Conservation (phyloP, 2,888 invertebrate genomes). For the Melipona bicolor region DNA sequence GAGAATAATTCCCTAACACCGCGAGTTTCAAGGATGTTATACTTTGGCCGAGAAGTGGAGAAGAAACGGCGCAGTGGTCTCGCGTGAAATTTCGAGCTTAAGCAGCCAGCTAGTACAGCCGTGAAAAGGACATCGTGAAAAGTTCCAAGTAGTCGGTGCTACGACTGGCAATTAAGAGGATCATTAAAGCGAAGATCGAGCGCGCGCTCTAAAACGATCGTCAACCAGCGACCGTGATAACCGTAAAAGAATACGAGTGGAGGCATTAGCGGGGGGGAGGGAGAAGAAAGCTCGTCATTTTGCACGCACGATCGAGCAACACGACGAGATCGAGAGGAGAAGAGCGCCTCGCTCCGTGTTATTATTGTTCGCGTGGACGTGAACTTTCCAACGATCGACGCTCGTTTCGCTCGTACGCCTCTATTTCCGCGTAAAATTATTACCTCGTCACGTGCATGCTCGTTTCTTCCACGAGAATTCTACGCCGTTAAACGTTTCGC, state of each 20-base stretch:
- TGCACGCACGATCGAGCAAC: slow-evolving; percentile 63
- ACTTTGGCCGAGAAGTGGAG: background rate
- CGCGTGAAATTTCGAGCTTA: slow-evolving; percentile 33
- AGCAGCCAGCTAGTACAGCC: slow-evolving; percentile 36
- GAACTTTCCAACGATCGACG: slow-evolving; percentile 1
- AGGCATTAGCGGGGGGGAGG: slow-evolving; percentile 53
- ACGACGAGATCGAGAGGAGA: slow-evolving; percentile 50
- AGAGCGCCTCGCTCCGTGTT: background rate
- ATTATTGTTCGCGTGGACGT: slow-evolving; percentile 41
- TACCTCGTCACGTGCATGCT: background rate
- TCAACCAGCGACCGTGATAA: slow-evolving; percentile 65
- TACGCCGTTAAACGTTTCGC: background rate
- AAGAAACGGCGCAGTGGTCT: slow-evolving; percentile 2
- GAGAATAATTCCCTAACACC: slow-evolving; percentile 28
- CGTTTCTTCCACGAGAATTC: slow-evolving; percentile 5
- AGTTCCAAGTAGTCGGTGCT: slow-evolving; percentile 48
- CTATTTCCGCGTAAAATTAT: slow-evolving; percentile 33
- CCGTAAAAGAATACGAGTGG: slow-evolving; percentile 69
- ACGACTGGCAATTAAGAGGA: slow-evolving; percentile 64
- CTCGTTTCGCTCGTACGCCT: slow-evolving; percentile 23
- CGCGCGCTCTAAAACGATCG: slow-evolving; percentile 63
- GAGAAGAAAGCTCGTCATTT: slow-evolving; percentile 60
- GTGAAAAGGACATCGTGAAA: slow-evolving; percentile 47
- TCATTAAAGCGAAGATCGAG: slow-evolving; percentile 66
- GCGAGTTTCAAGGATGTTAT: slow-evolving; percentile 38